Evolutionary conservation across 1,140 invertebrate species (phyloP), one percentile per base, ranked within the genome.

Genomic region (Bombus breviceps): DNA sequence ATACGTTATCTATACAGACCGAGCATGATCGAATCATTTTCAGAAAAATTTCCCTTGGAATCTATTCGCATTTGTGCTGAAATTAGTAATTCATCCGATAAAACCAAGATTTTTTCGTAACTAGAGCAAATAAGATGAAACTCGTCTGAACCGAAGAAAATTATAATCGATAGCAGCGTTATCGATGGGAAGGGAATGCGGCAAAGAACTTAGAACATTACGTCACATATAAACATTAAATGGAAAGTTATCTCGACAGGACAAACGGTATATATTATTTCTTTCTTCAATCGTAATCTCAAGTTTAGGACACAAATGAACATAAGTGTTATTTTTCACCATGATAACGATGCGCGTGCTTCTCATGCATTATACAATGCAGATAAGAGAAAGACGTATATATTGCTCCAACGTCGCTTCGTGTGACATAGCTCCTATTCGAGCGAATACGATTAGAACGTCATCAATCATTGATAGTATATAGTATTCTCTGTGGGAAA

Each of bases 401-500:
- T 76, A 69, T 62, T 1, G 75, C 37, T 34, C 53, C 41, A 18
- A 69, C 75, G 34, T n/a, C 47, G 47, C 2, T 32, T 89, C 86
- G 84, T 84, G 69, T 32, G 59, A 43, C 83, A 80, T 1, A 86
- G 64, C 12, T 28, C n/a, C 34, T 59, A 39, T 43, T 41, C 34
- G 18, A 66, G 8, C 22, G 47, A n/a, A 41, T 32, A 10, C 18
- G 32, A 68, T 72, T 81, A 66, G 37, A 34, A 43, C 34, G 43
- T 85, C 69, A 88, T 83, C 81, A 47, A 83, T 86, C 81, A 72
- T 73, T 47, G 41, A 78, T 73, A 43, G 59, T 22, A 53, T 53
- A 53, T 8, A 22, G 47, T 22, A 53, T 68, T 43, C 34, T 59
- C 87, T 89, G 77, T 88, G 86, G 68, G 86, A 85, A 81, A 92